A percentile compares a stretch with the other conserved stretches of the same genome.
Conservation (phyloP, 1,140 invertebrate species). For the Matsumurasca onukii region DNA sequence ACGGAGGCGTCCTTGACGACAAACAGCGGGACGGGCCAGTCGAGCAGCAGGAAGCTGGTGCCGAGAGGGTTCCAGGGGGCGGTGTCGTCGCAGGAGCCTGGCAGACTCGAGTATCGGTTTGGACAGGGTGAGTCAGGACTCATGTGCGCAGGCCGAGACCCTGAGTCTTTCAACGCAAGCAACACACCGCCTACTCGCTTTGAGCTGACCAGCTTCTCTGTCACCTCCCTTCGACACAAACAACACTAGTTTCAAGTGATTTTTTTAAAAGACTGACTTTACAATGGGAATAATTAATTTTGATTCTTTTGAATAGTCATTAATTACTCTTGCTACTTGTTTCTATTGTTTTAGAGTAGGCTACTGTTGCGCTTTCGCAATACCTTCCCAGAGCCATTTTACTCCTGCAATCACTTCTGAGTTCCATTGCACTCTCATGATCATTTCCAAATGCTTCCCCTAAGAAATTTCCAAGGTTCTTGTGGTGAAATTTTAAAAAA, state of each 20-base stretch:
- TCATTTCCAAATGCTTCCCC: neutral
- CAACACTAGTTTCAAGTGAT: too few relatives aligned
- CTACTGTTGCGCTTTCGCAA: too few relatives aligned
- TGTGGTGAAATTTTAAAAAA: too few relatives aligned
- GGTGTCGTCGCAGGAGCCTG: slow-evolving; percentile 47
- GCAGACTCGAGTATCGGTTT: slow-evolving; percentile 53
- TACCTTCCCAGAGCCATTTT: too few relatives aligned
- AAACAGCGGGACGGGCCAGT: slow-evolving; percentile 86
- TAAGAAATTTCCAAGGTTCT: neutral
- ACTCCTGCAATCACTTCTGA: too few relatives aligned
- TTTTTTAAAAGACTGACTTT: too few relatives aligned
- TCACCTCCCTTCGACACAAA: slow-evolving; percentile 30
- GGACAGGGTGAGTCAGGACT: slow-evolving; percentile 83
- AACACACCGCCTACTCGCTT: slow-evolving; percentile 62
- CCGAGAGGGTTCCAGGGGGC: slow-evolving; percentile 78
- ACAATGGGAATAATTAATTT: too few relatives aligned
- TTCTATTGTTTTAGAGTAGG: too few relatives aligned
- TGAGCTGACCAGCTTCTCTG: slow-evolving; percentile 50
- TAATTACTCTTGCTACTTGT: too few relatives aligned
- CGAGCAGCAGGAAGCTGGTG: slow-evolving; percentile 67
- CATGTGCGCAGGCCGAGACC: slow-evolving; percentile 48
- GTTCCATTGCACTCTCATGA: too few relatives aligned
- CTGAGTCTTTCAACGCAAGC: slow-evolving; percentile 48
- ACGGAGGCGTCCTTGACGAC: slow-evolving; percentile 61
- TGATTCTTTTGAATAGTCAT: too few relatives aligned